Percentiles rank a stretch among this genome's conserved stretches.
phyloP scores from a whole-genome alignment of 64 coral and sea anemone genomes.

The Astreopora myriophthalma region DNA sequence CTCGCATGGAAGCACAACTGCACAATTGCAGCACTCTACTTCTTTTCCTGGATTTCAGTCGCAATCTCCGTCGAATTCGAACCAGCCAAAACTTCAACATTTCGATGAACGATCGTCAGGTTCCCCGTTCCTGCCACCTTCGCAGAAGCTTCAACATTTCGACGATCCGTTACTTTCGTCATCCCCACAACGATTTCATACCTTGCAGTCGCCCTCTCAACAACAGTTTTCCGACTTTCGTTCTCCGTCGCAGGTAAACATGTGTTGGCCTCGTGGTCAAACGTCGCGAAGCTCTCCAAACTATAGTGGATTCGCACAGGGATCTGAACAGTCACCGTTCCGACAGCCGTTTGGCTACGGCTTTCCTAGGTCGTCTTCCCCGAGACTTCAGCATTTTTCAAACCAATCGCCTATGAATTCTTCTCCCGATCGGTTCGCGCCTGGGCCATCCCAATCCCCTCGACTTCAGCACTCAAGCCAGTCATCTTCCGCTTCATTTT shows the following conservation, averaged over 20 bases:
- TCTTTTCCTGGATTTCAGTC: slow-evolving; percentile 83
- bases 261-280: slow-evolving; percentile 76
- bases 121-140: slow-evolving; percentile 61
- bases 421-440: slow-evolving; percentile 48
- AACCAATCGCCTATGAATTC: slow-evolving; percentile 75
- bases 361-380: slow-evolving; percentile 79
- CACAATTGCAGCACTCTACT: slow-evolving; percentile 77
- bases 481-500: slow-evolving; percentile 48
- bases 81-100: slow-evolving; percentile 90
- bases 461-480: slow-evolving; percentile 64
- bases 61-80: slow-evolving; percentile 56
- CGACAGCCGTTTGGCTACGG: slow-evolving; percentile 82
- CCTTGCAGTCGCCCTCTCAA: slow-evolving; percentile 41
- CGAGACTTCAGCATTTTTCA: slow-evolving; percentile 90
- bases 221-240: slow-evolving; percentile 81
- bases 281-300: slow-evolving; percentile 62
- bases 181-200: slow-evolving; percentile 78
- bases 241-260: slow-evolving; percentile 77
- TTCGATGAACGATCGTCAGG: slow-evolving; percentile 80
- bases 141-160: slow-evolving; percentile 96
- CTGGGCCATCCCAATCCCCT: slow-evolving; percentile 73
- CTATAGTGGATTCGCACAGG: slow-evolving; percentile 31
- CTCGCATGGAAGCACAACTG: slow-evolving; percentile 69
- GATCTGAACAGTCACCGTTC: slow-evolving; percentile 66
- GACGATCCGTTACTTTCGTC: slow-evolving; percentile 91